phyloP scores from a whole-genome alignment of 2,888 invertebrate species.

The Drosophila maculinotata region DNA sequence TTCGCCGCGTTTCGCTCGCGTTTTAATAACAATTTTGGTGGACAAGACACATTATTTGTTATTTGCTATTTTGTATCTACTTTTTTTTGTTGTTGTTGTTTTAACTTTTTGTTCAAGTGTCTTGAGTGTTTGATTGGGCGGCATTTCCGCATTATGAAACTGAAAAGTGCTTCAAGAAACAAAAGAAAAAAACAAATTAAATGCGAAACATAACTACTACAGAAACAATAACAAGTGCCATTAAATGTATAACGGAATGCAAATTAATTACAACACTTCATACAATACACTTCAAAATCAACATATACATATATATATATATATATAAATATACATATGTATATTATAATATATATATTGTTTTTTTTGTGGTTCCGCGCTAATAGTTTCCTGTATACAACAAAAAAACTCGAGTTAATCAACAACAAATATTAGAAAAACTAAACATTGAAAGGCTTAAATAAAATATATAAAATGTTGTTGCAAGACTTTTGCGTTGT shows the following conservation, averaged over 20 bases:
- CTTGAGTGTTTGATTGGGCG: slow-evolving; percentile 45
- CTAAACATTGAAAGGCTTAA: slow-evolving; percentile 24
- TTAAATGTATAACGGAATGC: slow-evolving; percentile 63
- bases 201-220: slow-evolving; percentile 20
- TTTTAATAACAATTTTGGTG: slow-evolving; percentile 26
- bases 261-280: slow-evolving; percentile 59
- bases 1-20: slow-evolving; percentile 29
- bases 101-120: slow-evolving; percentile 50
- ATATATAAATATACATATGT: not conserved
- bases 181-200: slow-evolving; percentile 24
- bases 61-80: slow-evolving; percentile 8
- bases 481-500: slow-evolving; percentile 51
- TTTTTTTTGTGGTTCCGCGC: slow-evolving; percentile 17
- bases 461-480: slow-evolving; percentile 15
- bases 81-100: slow-evolving; percentile 5
- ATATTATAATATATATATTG: not conserved
- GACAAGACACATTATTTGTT: slow-evolving; percentile 19
- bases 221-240: slow-evolving; percentile 23
- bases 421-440: slow-evolving; percentile 3
- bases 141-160: slow-evolving; percentile 66
- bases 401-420: slow-evolving; percentile 1
- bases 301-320: no score
- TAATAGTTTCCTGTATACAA: slow-evolving; percentile 28
- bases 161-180: slow-evolving; percentile 44
- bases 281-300: slow-evolving; percentile 31